Conservation (phyloP, 2,888 invertebrate species). For the Drosophila kuntzei region DNA sequence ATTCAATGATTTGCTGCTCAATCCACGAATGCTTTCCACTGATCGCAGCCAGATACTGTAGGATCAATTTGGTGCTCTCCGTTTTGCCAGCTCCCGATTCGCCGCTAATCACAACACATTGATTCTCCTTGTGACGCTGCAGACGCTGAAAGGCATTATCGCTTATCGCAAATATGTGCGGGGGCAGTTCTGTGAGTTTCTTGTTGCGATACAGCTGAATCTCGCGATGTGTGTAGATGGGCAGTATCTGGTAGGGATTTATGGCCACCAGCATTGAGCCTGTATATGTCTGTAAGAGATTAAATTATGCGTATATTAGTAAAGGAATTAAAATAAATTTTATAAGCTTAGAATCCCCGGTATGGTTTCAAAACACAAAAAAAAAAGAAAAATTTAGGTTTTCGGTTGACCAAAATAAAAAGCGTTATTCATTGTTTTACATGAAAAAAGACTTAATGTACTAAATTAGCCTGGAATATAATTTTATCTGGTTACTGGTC, state of each 20-base stretch:
- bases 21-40: slow-evolving; percentile 99
- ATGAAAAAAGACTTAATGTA: too few relatives aligned
- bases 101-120: slow-evolving; percentile 98
- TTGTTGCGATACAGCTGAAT: slow-evolving; percentile 93
- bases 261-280: slow-evolving; percentile 97
- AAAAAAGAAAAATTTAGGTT: too few relatives aligned
- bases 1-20: slow-evolving; percentile 98
- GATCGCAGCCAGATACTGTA: slow-evolving; percentile 96
- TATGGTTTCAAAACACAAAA: too few relatives aligned
- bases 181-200: slow-evolving; percentile 94
- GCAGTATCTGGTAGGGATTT: slow-evolving; percentile 96
- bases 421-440: too few relatives aligned
- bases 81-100: slow-evolving; percentile 99
- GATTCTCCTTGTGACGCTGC: slow-evolving; percentile 91
- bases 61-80: slow-evolving; percentile 96
- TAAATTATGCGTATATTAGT: background rate
- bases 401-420: too few relatives aligned
- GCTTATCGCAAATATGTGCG: slow-evolving; percentile 98
- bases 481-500: too few relatives aligned
- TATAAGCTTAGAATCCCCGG: too few relatives aligned
- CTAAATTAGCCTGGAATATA: too few relatives aligned
- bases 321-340: background rate
- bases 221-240: slow-evolving; percentile 96
- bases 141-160: slow-evolving; percentile 95
- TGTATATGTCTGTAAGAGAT: slow-evolving; percentile 92